phyloP scores from a whole-genome alignment of 1,140 invertebrate genomes.

The Dreissena polymorpha region DNA sequence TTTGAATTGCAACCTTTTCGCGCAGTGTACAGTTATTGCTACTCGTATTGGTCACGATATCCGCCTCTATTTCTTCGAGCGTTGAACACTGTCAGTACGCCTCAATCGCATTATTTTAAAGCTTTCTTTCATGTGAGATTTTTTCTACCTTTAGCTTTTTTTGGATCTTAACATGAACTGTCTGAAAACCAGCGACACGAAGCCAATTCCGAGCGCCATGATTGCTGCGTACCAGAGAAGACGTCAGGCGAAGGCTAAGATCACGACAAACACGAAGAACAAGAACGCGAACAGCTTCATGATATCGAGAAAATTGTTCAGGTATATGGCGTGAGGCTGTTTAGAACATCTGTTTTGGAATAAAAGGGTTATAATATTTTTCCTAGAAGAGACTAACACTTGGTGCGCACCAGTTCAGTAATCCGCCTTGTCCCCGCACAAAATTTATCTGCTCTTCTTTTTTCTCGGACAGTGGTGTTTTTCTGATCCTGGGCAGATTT shows the following conservation, averaged over 20 bases:
- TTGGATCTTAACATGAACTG: slow-evolving; percentile 26
- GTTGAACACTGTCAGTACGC: slow-evolving; percentile 11
- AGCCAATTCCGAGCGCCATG: slow-evolving; percentile 20
- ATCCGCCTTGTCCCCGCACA: slow-evolving; percentile 4
- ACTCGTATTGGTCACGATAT: no score
- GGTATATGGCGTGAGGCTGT: slow-evolving; percentile 6
- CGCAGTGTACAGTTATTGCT: no score
- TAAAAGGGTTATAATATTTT: slow-evolving; percentile 24
- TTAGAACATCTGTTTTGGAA: slow-evolving; percentile 24
- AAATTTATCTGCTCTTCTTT: slow-evolving; percentile 10
- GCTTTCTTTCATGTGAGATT: slow-evolving; percentile 31
- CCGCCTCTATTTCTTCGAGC: slow-evolving; percentile 11
- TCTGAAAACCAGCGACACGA: slow-evolving; percentile 23
- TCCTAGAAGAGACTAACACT: slow-evolving; percentile 21
- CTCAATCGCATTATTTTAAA: slow-evolving; percentile 12
- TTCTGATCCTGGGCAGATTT: slow-evolving; percentile 11
- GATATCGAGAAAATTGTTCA: slow-evolving; percentile 26
- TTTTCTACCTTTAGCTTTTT: neutral
- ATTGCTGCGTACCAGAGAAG: slow-evolving; percentile 31
- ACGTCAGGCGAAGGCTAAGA: slow-evolving; percentile 41
- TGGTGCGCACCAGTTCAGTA: slow-evolving; percentile 19
- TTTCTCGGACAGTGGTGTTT: slow-evolving; percentile 18
- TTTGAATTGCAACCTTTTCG: no score
- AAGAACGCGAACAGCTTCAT: slow-evolving; percentile 15
- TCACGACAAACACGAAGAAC: slow-evolving; percentile 28